Percentiles rank a stretch among this genome's conserved stretches.
Evolutionary conservation across 2,888 invertebrate species (phyloP).

Genomic region (Scaptodrosophila latifasciaeformis): DNA sequence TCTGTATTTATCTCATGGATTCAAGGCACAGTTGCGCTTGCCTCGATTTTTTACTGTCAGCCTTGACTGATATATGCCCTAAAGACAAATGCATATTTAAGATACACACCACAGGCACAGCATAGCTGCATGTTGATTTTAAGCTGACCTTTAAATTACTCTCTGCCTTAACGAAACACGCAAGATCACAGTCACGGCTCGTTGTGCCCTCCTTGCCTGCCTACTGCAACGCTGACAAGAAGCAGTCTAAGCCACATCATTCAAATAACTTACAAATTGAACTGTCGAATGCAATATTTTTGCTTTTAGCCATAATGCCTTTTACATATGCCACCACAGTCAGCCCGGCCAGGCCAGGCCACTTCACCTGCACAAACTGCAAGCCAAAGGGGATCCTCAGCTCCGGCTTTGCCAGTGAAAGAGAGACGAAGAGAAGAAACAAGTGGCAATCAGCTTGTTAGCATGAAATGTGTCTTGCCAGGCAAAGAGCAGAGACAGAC

Average conservation of each 20-base stretch:
- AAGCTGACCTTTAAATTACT: too few relatives aligned
- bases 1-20: too few relatives aligned
- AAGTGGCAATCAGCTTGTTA: conserved; percentile 57
- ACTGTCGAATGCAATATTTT: conserved; percentile 70
- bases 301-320: conserved; percentile 68
- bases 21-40: too few relatives aligned
- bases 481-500: neutral
- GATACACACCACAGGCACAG: too few relatives aligned
- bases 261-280: conserved; percentile 69
- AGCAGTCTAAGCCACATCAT: conserved; percentile 54
- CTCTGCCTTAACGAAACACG: too few relatives aligned
- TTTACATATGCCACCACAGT: conserved; percentile 65
- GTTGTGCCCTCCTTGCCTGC: neutral
- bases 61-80: too few relatives aligned
- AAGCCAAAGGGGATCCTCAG: too few relatives aligned
- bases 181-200: neutral
- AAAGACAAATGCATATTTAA: too few relatives aligned
- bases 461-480: conserved; percentile 62
- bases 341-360: neutral
- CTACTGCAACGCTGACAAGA: neutral
- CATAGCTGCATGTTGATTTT: too few relatives aligned
- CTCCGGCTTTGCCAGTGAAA: too few relatives aligned
- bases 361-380: neutral
- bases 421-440: too few relatives aligned
- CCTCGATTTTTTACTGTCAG: too few relatives aligned